Evolutionary conservation across 2,797 vertebrate species (phyloP).

Genomic region (Parauchenoglanis ngamensis): DNA sequence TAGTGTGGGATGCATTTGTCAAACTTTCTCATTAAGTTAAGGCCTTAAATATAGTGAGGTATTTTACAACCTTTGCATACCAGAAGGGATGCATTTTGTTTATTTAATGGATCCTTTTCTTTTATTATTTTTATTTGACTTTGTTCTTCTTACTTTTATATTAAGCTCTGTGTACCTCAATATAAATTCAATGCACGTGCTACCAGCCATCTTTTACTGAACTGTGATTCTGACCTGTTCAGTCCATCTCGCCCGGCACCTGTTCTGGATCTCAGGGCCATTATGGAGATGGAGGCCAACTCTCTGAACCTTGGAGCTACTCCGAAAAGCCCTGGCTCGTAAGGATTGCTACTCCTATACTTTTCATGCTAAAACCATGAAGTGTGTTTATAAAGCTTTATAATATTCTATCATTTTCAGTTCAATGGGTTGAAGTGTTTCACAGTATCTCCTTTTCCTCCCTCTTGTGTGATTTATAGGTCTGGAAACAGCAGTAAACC

Average conservation of each 20-base stretch:
- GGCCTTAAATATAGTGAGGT: not conserved
- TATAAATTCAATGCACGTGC: not conserved
- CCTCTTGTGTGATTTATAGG: slow-evolving; percentile 48
- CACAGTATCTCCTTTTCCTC: not conserved
- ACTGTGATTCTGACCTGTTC: not conserved
- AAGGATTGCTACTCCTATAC: slow-evolving; percentile 8
- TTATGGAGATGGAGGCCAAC: slow-evolving; percentile 96
- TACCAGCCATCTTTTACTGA: not conserved
- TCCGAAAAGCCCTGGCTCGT: slow-evolving; percentile 81
- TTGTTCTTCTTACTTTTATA: not conserved
- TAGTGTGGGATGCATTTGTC: not conserved
- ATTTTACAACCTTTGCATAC: not conserved
- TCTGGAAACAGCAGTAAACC: slow-evolving; percentile 70
- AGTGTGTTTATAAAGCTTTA: not conserved
- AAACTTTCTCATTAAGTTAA: no score
- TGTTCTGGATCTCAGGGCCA: slow-evolving; percentile 90
- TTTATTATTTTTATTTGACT: not conserved
- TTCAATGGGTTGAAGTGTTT: not conserved
- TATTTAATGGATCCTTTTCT: not conserved
- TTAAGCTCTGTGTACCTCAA: not conserved
- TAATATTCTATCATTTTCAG: not conserved
- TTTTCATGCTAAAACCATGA: not conserved
- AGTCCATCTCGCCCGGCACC: slow-evolving; percentile 76
- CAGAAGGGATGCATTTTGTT: not conserved
- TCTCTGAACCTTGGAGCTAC: slow-evolving; percentile 77